These are phyloP conservation scores for Zygaena filipendulae DNA, from an alignment of 2,888 invertebrate genomes.

Conservation along the genomic window DNA sequence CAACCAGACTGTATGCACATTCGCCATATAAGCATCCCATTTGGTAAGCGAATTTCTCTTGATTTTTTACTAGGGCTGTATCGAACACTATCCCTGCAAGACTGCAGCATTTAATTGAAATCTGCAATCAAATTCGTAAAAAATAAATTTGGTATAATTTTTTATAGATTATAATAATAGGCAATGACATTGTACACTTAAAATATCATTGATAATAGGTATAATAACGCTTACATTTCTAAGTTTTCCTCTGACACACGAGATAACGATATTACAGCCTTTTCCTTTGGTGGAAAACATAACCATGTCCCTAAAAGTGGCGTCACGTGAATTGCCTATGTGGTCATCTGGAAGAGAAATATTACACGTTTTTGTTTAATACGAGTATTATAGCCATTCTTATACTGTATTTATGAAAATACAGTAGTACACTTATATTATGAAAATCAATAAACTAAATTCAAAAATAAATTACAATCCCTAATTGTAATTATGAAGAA, in stretches of 20 bases:
- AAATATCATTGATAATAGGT: neutral
- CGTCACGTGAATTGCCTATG: slow-evolving; percentile 37
- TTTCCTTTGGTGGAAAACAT: slow-evolving; percentile 23
- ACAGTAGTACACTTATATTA: neutral
- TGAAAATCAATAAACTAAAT: too few species aligned
- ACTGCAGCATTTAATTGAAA: slow-evolving; percentile 13
- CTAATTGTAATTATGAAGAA: too few species aligned
- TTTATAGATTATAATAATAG: neutral
- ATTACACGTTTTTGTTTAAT: too few species aligned
- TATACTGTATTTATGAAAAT: neutral
- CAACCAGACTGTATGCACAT: too few species aligned
- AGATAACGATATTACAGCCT: slow-evolving; percentile 33
- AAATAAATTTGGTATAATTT: neutral
- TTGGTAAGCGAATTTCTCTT: slow-evolving; percentile 7
- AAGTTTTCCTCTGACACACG: slow-evolving; percentile 24
- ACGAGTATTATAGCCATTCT: neutral
- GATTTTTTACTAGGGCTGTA: slow-evolving; percentile 11
- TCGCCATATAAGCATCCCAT: neutral
- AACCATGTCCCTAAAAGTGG: slow-evolving; percentile 32
- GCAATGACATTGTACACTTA: neutral
- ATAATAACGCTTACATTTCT: slow-evolving; percentile 28
- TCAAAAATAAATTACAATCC: too few species aligned
- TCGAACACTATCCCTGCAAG: slow-evolving; percentile 13
- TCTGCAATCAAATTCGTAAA: slow-evolving; percentile 8
- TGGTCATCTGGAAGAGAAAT: slow-evolving; percentile 27